Conservation (phyloP, 1,140 invertebrate species). For the Aethina tumida region DNA sequence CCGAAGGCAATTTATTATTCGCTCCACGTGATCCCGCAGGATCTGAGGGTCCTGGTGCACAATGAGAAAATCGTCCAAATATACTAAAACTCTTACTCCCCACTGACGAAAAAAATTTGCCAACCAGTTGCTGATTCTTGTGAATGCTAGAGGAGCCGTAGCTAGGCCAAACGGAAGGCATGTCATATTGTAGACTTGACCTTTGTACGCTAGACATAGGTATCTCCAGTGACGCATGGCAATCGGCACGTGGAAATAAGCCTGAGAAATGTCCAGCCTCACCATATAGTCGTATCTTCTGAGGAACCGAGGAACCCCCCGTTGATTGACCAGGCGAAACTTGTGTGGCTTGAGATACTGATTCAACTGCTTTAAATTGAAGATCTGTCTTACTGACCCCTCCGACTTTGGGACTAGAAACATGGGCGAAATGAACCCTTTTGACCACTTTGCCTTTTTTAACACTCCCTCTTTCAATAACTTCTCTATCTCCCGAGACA, state of each 20-base stretch:
- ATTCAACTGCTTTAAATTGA: too few species aligned
- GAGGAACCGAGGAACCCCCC: neutral
- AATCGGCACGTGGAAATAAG: constrained; percentile 35
- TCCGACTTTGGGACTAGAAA: constrained; percentile 4
- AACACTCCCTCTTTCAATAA: too few species aligned
- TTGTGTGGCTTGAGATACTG: neutral
- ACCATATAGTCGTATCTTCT: constrained; percentile 19
- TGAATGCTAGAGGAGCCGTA: constrained; percentile 20
- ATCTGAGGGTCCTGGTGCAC: constrained; percentile 7
- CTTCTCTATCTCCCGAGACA: too few species aligned
- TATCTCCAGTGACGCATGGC: constrained; percentile 25
- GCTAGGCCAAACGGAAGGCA: constrained; percentile 28
- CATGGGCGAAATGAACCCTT: constrained; percentile 3
- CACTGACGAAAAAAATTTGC: constrained; percentile 19
- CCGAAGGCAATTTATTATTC: neutral
- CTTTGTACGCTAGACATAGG: constrained; percentile 9
- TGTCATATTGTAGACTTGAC: constrained; percentile 22
- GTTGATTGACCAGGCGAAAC: constrained; percentile 6
- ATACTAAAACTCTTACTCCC: constrained; percentile 18
- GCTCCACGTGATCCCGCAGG: constrained; percentile 19
- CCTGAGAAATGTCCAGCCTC: constrained; percentile 21
- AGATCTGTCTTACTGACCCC: constrained; percentile 1
- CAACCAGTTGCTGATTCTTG: constrained; percentile 25
- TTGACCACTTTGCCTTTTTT: neutral
- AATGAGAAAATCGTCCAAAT: constrained; percentile 21